Conservation (phyloP, 2,113 vertebrate species). For the Petroica traversi region DNA sequence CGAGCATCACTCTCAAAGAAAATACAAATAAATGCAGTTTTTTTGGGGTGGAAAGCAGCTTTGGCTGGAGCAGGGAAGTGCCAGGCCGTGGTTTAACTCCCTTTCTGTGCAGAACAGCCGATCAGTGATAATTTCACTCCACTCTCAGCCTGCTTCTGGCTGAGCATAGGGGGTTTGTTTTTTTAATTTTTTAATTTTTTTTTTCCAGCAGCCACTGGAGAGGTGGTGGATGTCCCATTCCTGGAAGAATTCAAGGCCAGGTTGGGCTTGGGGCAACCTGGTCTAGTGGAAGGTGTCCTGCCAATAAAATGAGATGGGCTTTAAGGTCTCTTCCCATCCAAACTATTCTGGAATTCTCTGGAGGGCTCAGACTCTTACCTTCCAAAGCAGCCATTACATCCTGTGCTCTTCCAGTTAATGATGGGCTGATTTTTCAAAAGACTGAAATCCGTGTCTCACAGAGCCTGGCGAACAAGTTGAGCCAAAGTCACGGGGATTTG, state of each 20-base stretch:
- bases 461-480: not conserved
- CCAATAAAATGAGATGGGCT: not conserved
- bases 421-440: not conserved
- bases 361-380: rapidly evolving
- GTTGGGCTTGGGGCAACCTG: not conserved
- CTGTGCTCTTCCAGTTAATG: not conserved
- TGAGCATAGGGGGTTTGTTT: not conserved
- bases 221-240: not conserved
- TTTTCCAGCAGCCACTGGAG: not conserved
- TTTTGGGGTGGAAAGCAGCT: not conserved
- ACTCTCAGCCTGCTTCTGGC: not conserved
- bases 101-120: not conserved
- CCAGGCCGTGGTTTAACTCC: not conserved
- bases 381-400: not conserved
- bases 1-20: not conserved
- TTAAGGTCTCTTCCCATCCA: not conserved
- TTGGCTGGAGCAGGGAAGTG: not conserved
- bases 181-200: not conserved
- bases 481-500: not conserved
- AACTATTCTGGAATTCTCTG: not conserved
- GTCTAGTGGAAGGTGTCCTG: not conserved
- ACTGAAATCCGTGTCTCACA: rapidly evolving
- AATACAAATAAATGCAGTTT: not conserved
- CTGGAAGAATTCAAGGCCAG: not conserved
- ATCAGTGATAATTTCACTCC: not conserved